Base-by-base conservation (phyloP, 2,797 vertebrate genomes). In the Bovichtus diacanthus region DNA sequence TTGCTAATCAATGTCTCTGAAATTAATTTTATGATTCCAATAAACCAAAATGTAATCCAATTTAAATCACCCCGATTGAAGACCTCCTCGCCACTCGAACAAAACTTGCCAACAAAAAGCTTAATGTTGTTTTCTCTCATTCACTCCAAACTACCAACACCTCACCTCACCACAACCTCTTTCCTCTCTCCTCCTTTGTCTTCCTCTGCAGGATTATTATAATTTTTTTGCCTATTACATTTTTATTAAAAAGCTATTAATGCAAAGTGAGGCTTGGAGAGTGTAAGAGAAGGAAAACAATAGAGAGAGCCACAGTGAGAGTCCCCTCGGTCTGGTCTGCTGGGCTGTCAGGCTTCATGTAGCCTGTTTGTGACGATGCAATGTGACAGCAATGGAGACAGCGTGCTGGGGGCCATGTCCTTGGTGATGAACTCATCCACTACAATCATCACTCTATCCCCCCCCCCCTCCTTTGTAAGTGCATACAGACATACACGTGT, bases 321-420 rank as follows among this genome's bases (percentile, higher is more conserved):
- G 74, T 78, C 50, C 51, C 72, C 68, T 85, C 13, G 46, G 81
- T 72, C 78, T 75, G 82, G 86, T 91, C 86, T 87, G 69, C 83
- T 54, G 47, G 77, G 76, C 83, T 92, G 93, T 93, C 93, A 88
- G 86, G 80, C 64, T 84, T 88, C 79, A 86, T 90, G 82, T 84
- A 81, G 85, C 76, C 78, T 79, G 85, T 87, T 86, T 86, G 92
- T 78, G 75, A 68, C 80, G 44, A 95, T 94, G 76, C 76, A 83
- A 93, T 87, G 90, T 94, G 94, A 95, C 94, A 93, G 93, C 87
- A 68, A 78, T 87, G 86, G 85, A 93, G 90, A 87, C 85, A 74
- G 65, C 83, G 79, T 54, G 88, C 94, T 91, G 74, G 74, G 63
- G 87, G 90, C 90, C 79, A 87, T 93, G 90, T 94, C 93, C 92